These are phyloP conservation scores for Folsomia candida DNA, from an alignment of 2,888 invertebrate genomes.

Conservation along the genomic window DNA sequence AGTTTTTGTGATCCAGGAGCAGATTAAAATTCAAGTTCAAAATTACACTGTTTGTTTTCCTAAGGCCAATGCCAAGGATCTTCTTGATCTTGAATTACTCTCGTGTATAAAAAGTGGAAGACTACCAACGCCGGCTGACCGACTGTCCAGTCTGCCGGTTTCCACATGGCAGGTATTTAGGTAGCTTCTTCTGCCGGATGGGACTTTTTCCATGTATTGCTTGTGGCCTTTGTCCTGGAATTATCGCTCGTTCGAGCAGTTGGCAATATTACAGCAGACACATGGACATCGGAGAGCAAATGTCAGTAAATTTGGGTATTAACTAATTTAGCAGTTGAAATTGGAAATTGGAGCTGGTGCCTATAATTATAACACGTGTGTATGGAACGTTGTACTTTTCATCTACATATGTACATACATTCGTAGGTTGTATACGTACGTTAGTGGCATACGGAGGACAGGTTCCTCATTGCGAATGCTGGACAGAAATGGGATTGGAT, in stretches of 20 bases:
- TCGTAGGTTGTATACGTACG: not conserved
- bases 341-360: conserved; percentile 17
- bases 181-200: not conserved
- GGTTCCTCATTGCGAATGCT: not conserved
- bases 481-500: not conserved
- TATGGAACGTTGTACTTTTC: not conserved
- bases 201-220: not conserved
- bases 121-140: not conserved
- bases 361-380: not conserved
- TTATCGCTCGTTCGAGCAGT: not conserved
- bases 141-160: not conserved
- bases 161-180: not conserved
- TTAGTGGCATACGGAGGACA: not conserved
- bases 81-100: not conserved
- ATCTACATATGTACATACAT: not conserved
- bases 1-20: conserved; percentile 12
- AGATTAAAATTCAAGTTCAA: conserved; percentile 16
- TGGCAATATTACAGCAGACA: not conserved
- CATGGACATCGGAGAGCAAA: conserved; percentile 16
- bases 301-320: conserved; percentile 21
- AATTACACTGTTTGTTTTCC: conserved; percentile 10
- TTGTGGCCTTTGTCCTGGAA: not conserved
- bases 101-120: not conserved
- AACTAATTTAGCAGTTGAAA: conserved; percentile 16
- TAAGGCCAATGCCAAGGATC: conserved; percentile 14